Evolutionary conservation across 2,113 vertebrate genomes (phyloP).

Genomic region (Saguinus imperator): DNA sequence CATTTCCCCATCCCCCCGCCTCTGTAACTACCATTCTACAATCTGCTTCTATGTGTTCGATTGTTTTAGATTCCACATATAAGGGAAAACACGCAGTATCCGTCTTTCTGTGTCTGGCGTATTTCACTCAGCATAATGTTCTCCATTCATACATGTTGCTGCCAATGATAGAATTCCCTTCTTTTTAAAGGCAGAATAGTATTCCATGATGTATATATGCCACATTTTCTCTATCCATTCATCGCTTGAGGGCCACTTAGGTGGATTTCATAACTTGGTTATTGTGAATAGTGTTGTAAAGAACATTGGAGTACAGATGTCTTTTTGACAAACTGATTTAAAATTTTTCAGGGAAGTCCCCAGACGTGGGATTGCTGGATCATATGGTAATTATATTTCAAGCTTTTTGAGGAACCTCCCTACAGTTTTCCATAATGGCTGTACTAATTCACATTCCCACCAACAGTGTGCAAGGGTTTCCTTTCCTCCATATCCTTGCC

Average conservation of each 20-base stretch:
- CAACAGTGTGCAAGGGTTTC: neutral
- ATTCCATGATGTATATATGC: neutral
- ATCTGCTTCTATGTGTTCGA: neutral
- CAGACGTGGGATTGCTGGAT: neutral
- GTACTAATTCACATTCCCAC: neutral
- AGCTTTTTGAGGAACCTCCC: neutral
- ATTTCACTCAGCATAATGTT: neutral
- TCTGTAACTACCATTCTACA: neutral
- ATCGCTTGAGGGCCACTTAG: neutral
- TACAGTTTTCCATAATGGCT: neutral
- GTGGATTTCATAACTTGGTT: neutral
- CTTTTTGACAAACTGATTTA: neutral
- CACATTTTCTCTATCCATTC: neutral
- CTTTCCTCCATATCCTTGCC: neutral
- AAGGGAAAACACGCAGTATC: neutral
- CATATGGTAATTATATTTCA: neutral
- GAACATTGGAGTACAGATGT: neutral
- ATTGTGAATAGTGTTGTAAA: neutral
- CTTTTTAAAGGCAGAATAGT: neutral
- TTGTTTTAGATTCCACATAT: neutral
- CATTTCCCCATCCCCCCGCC: neutral
- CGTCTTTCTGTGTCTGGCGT: neutral
- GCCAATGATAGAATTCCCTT: neutral
- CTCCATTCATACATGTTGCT: neutral
- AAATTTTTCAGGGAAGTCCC: neutral